Evolutionary conservation across 2,797 vertebrate genomes (phyloP).

Genomic region (Craterocephalus amniculus): DNA sequence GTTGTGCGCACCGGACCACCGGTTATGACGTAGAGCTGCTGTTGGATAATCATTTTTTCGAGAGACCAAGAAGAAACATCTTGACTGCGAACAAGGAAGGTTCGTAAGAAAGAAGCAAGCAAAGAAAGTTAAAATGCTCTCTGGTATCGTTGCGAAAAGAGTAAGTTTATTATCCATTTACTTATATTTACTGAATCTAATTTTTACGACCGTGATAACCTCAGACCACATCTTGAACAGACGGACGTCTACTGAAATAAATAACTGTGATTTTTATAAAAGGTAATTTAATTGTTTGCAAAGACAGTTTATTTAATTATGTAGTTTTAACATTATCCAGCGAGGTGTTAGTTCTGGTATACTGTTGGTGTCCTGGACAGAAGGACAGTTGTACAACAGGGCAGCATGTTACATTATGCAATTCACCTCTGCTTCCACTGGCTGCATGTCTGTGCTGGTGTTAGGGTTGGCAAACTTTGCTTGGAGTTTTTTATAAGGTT

Average conservation of each 20-base stretch:
- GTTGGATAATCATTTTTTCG: slow-evolving; percentile 47
- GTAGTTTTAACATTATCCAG: background rate
- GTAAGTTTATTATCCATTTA: slow-evolving; percentile 67
- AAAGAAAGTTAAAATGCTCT: slow-evolving; percentile 55
- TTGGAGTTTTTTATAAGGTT: background rate
- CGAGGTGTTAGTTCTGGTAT: background rate
- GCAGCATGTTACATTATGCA: slow-evolving; percentile 18
- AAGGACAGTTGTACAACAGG: slow-evolving; percentile 49
- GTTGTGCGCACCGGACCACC: background rate
- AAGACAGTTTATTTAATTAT: background rate
- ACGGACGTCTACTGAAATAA: background rate
- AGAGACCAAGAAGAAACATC: background rate
- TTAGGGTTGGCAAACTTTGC: background rate
- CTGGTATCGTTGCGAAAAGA: slow-evolving; percentile 53
- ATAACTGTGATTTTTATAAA: background rate
- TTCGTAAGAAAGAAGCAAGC: background rate
- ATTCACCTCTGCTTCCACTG: background rate
- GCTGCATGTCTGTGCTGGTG: background rate
- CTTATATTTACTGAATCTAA: background rate
- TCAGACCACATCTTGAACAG: background rate
- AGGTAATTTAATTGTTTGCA: background rate
- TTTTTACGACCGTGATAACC: background rate
- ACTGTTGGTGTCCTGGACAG: background rate
- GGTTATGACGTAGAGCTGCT: slow-evolving; percentile 8
- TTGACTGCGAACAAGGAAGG: background rate